Conservation (phyloP, 1,140 invertebrate species). For the Conus betulinus region DNA sequence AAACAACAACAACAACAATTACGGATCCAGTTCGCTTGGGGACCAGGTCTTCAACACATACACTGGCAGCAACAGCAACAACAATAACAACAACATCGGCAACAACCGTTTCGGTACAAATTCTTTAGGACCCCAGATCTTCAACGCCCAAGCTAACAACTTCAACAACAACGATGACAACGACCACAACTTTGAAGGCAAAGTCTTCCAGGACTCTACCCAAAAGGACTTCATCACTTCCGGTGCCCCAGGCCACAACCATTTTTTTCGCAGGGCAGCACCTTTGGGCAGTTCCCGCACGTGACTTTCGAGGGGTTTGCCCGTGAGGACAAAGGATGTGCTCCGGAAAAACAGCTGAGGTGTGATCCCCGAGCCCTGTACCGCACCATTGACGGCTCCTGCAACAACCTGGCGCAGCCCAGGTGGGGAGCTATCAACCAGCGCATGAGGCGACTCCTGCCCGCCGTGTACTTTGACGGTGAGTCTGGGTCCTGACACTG, state of each 20-base stretch:
- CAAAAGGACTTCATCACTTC: background rate
- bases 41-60: background rate
- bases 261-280: background rate
- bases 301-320: background rate
- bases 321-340: background rate
- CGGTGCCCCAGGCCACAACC: background rate
- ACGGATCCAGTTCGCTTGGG: background rate
- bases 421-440: constrained; percentile 87
- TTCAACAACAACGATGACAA: background rate
- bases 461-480: constrained; percentile 45
- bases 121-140: background rate
- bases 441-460: constrained; percentile 83
- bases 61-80: background rate
- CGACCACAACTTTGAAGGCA: background rate
- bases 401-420: constrained; percentile 91
- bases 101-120: background rate
- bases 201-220: background rate
- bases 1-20: background rate
- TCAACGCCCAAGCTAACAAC: background rate
- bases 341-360: constrained; percentile 1
- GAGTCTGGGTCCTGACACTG: background rate
- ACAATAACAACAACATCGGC: background rate
- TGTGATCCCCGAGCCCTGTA: constrained; percentile 46
- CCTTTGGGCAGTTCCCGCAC: constrained; percentile 6
- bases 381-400: constrained; percentile 83